Conservation (phyloP, 2,888 invertebrate genomes). For the Hirudinaria manillensis region DNA sequence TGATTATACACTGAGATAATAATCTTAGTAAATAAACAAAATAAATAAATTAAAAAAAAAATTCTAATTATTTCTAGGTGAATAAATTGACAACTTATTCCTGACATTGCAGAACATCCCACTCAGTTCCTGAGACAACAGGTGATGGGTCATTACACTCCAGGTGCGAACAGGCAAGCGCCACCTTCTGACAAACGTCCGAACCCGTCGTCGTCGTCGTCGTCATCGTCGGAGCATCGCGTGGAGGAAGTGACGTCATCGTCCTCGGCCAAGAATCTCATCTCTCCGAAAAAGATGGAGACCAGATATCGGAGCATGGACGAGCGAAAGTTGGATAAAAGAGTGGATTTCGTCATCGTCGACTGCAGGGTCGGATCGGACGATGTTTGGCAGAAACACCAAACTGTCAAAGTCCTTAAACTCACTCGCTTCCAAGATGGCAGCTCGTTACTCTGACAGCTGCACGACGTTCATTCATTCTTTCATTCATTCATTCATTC, state of each 20-base stretch:
- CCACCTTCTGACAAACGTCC: too few species aligned
- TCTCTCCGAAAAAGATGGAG: not conserved
- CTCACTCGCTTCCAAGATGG: not conserved
- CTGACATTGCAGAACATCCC: too few species aligned
- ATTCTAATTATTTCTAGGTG: too few species aligned
- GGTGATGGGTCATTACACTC: too few species aligned
- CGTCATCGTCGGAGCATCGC: not conserved
- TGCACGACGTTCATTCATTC: not conserved
- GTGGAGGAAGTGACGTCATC: not conserved
- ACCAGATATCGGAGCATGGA: not conserved
- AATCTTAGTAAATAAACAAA: too few species aligned
- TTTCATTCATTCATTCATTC: constrained; percentile 20
- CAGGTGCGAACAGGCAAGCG: too few species aligned
- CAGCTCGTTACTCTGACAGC: constrained; percentile 2
- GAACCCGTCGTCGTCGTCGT: constrained; percentile 3
- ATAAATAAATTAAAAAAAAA: too few species aligned
- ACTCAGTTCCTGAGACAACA: too few species aligned
- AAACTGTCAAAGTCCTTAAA: not conserved
- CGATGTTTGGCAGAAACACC: constrained; percentile 4
- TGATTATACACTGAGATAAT: too few species aligned
- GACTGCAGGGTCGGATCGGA: not conserved
- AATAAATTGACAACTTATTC: too few species aligned
- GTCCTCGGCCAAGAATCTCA: not conserved
- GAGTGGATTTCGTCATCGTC: constrained; percentile 8
- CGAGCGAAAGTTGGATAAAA: not conserved